A percentile compares a stretch with the other conserved stretches of the same genome.
These are phyloP conservation scores for Odontesthes bonariensis DNA, from an alignment of 2,113 vertebrate genomes.

Conservation along the genomic window DNA sequence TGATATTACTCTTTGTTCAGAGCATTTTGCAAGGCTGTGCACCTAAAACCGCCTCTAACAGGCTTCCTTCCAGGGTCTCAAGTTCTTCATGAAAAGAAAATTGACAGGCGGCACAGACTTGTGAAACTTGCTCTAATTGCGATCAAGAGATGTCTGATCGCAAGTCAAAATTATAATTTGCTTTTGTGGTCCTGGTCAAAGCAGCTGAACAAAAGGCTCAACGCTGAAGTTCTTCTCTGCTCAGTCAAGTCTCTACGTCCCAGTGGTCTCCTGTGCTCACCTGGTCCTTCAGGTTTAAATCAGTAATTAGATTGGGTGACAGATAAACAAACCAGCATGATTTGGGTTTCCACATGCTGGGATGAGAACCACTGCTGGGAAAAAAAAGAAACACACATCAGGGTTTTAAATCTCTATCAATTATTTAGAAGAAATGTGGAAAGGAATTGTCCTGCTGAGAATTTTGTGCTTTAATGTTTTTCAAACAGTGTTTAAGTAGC, in stretches of 20 bases:
- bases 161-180: slow-evolving; percentile 8
- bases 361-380: background rate
- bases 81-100: background rate
- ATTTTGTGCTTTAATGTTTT: background rate
- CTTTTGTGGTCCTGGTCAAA: background rate
- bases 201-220: slow-evolving; percentile 6
- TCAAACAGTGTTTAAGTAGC: background rate
- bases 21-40: slow-evolving; percentile 11
- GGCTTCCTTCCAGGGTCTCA: slow-evolving; percentile 20
- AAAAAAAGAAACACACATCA: background rate
- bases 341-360: background rate
- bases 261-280: background rate
- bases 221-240: background rate
- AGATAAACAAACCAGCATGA: background rate
- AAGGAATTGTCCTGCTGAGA: background rate
- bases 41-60: slow-evolving; percentile 2
- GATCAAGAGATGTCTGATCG: slow-evolving; percentile 11
- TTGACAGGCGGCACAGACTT: background rate
- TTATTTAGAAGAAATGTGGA: background rate
- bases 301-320: background rate
- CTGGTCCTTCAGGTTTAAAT: background rate
- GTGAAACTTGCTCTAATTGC: slow-evolving; percentile 30
- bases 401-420: background rate
- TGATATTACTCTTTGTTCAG: slow-evolving; percentile 43
- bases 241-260: background rate